Evolutionary conservation across 2,888 invertebrate species (phyloP).

Genomic region (Philereme vetulata): DNA sequence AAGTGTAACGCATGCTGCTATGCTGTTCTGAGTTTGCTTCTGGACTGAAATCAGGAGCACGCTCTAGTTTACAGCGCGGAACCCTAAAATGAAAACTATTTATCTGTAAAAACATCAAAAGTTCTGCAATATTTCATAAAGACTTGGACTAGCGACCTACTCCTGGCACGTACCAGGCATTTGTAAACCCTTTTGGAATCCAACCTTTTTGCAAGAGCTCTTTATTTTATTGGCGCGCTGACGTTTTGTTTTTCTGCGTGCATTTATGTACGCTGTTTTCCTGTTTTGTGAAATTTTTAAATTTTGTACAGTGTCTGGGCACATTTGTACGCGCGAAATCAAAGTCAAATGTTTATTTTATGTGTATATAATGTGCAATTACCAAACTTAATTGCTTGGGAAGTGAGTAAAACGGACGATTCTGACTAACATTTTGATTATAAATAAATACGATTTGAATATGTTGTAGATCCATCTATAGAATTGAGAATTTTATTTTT

Average conservation of each 20-base stretch:
- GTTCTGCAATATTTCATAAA: conserved; percentile 26
- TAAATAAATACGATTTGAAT: no score
- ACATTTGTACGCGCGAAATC: no score
- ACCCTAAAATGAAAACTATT: conserved; percentile 12
- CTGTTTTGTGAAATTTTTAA: conserved; percentile 25
- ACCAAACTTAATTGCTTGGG: no score
- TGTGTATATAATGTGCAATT: no score
- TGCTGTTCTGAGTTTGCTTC: no score
- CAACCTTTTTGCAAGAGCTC: conserved; percentile 46
- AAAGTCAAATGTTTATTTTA: no score
- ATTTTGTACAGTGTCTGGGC: neutral
- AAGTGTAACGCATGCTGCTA: no score
- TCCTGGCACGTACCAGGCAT: conserved; percentile 55
- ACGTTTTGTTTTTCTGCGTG: conserved; percentile 45
- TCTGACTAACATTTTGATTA: no score
- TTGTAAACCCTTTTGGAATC: conserved; percentile 52
- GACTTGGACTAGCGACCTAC: conserved; percentile 22
- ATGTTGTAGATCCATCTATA: no score
- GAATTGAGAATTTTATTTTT: no score
- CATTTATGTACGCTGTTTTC: conserved; percentile 35
- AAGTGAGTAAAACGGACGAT: no score
- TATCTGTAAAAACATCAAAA: conserved; percentile 17
- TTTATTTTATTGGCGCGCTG: conserved; percentile 49
- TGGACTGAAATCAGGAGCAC: no score
- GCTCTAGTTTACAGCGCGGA: neutral